Conservation (phyloP, 1,140 invertebrate genomes). For the Bombus fervidus region DNA sequence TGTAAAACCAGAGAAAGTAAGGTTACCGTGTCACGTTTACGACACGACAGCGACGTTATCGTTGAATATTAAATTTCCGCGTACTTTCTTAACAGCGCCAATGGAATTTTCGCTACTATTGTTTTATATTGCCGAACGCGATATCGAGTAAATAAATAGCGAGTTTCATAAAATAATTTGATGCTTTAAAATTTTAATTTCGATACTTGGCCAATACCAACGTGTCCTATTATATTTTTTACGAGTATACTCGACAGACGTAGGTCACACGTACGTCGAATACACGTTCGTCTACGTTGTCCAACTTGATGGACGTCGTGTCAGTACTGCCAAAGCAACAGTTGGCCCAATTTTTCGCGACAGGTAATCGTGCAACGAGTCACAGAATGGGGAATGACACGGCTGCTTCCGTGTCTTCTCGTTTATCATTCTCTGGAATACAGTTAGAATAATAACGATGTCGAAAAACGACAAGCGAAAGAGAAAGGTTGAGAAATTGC, state of each 20-base stretch:
- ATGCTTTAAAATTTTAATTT: too few relatives aligned
- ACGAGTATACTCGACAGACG: background rate
- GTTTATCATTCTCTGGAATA: conserved; percentile 48
- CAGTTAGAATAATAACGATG: conserved; percentile 54
- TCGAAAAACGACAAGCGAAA: conserved; percentile 30
- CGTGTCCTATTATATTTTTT: background rate
- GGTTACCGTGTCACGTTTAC: conserved; percentile 26
- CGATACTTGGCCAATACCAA: too few relatives aligned
- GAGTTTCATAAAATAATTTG: too few relatives aligned
- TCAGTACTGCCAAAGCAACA: conserved; percentile 25
- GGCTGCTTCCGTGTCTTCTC: conserved; percentile 29
- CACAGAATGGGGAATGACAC: background rate
- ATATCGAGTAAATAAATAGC: too few relatives aligned
- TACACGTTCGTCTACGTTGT: background rate
- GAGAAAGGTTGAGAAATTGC: background rate
- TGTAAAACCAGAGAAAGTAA: conserved; percentile 47
- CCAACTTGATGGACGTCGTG: conserved; percentile 25
- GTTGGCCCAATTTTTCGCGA: conserved; percentile 47
- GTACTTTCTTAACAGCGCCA: background rate
- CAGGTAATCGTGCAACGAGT: conserved; percentile 32
- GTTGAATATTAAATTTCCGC: conserved; percentile 13
- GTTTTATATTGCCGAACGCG: background rate
- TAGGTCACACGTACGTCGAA: background rate
- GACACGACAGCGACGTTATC: background rate
- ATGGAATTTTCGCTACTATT: background rate